A percentile compares a stretch with the other conserved stretches of the same genome.
phyloP scores from a whole-genome alignment of 2,113 vertebrate genomes.

The Addax nasomaculatus region DNA sequence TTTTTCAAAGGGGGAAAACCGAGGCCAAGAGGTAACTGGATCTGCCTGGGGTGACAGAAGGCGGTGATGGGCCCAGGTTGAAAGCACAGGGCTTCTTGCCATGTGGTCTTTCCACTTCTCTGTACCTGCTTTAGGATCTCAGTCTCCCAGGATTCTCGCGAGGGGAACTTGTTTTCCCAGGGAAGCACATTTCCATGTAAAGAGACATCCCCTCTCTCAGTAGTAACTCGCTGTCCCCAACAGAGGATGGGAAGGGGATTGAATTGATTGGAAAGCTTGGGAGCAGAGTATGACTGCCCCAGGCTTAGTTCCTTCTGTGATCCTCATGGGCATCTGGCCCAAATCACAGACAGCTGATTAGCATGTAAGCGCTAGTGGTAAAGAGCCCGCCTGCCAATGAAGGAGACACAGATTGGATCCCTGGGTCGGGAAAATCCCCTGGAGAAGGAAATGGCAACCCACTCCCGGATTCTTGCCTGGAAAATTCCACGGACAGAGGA shows the following conservation, averaged over 20 bases:
- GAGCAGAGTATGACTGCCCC: neutral
- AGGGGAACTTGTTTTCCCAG: neutral
- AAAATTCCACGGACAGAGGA: neutral
- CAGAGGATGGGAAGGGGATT: neutral
- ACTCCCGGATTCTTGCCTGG: neutral
- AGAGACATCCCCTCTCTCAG: neutral
- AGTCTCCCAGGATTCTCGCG: neutral
- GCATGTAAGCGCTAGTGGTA: neutral
- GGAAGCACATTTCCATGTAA: neutral
- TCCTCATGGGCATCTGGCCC: neutral
- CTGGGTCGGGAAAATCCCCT: accelerated
- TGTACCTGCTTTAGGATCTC: neutral
- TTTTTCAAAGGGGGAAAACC: neutral
- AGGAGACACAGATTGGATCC: neutral
- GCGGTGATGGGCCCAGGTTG: neutral
- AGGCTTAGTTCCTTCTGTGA: neutral
- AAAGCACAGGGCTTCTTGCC: neutral
- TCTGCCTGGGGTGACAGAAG: neutral
- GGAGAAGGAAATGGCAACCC: neutral
- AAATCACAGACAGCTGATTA: neutral
- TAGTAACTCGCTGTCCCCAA: neutral
- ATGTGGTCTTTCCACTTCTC: neutral
- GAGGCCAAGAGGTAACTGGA: neutral
- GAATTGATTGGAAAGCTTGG: neutral
- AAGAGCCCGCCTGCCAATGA: neutral